phyloP scores from a whole-genome alignment of 2,113 vertebrate genomes.

The Oplegnathus fasciatus region DNA sequence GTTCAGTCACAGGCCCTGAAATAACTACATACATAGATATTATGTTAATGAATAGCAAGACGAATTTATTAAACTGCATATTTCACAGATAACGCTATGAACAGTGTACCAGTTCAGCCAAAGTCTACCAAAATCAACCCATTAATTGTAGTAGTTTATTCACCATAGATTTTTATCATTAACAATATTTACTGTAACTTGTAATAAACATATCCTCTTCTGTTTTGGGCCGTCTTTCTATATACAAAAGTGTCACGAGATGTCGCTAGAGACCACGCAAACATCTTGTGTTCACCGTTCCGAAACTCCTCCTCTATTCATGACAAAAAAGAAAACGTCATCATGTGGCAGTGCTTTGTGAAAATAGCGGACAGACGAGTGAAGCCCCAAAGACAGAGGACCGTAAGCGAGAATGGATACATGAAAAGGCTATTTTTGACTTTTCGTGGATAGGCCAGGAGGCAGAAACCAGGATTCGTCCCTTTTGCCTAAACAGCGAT shows the following conservation, averaged over 20 bases:
- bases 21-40: background rate
- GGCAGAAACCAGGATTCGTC: background rate
- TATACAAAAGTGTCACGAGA: constrained; percentile 52
- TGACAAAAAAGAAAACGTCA: constrained; percentile 59
- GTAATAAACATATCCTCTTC: accelerated
- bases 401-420: background rate
- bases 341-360: constrained; percentile 54
- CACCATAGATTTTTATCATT: background rate
- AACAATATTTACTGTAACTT: accelerated
- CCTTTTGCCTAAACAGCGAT: constrained; percentile 35
- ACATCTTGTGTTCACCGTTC: background rate
- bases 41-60: background rate
- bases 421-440: background rate
- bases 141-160: background rate
- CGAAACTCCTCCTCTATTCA: constrained; percentile 57
- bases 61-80: background rate
- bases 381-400: background rate
- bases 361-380: constrained; percentile 7
- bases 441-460: background rate
- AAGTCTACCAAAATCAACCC: background rate
- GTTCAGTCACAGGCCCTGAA: background rate
- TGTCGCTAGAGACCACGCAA: constrained; percentile 79
- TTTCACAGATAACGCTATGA: background rate
- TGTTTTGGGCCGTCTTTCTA: background rate
- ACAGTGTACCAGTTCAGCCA: accelerated